A percentile compares a stretch with the other conserved stretches of the same genome.
Evolutionary conservation across 2,888 invertebrate species (phyloP).

Genomic region (Dicranocentrus wangi): DNA sequence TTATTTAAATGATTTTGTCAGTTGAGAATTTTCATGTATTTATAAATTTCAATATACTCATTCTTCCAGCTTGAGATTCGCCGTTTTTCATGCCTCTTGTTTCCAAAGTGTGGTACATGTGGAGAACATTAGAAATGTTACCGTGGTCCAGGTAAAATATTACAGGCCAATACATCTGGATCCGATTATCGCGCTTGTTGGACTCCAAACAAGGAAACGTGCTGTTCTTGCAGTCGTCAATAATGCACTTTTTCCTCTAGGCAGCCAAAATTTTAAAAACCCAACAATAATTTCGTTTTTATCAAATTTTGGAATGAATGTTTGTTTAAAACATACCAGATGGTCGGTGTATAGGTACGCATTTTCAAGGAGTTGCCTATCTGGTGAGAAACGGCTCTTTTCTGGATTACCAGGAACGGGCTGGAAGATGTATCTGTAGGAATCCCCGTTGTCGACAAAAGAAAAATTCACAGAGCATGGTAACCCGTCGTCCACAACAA

Average conservation of each 20-base stretch:
- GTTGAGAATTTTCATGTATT: too few relatives aligned
- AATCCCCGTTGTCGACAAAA: neutral
- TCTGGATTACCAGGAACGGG: neutral
- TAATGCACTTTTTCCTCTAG: conserved; percentile 16
- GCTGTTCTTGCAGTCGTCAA: neutral
- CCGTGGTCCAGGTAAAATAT: conserved; percentile 7
- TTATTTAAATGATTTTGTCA: too few relatives aligned
- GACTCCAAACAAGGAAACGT: too few relatives aligned
- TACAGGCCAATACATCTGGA: conserved; percentile 26
- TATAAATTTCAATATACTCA: neutral
- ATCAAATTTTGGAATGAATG: too few relatives aligned
- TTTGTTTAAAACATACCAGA: too few relatives aligned
- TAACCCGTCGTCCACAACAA: neutral
- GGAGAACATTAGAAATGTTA: conserved; percentile 20
- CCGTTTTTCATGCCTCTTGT: neutral
- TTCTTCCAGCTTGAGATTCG: neutral
- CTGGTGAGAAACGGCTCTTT: neutral
- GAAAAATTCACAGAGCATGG: conserved; percentile 29
- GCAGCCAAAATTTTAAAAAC: neutral
- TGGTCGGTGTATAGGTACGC: conserved; percentile 16
- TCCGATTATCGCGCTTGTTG: neutral
- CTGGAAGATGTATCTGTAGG: neutral
- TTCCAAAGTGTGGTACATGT: conserved; percentile 24
- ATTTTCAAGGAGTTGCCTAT: conserved; percentile 39
- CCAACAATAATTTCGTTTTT: neutral